Conservation (phyloP, 2,797 vertebrate genomes). For the Eurystomus glaucurus region DNA sequence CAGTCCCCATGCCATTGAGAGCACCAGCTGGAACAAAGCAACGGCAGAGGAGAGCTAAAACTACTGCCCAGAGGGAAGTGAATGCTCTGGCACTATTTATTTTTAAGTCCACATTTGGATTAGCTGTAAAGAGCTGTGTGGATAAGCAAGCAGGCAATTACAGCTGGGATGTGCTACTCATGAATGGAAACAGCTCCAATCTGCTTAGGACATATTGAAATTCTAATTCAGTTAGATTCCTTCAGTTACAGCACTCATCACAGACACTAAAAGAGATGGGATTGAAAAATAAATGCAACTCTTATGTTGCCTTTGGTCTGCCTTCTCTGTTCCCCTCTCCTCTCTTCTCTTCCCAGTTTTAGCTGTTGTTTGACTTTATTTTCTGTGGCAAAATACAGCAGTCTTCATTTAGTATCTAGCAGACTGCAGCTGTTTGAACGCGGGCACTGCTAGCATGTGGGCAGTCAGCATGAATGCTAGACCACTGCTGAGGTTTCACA, state of each 20-base stretch:
- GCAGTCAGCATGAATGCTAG: not conserved
- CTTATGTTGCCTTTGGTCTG: slow-evolving; percentile 14
- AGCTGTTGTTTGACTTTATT: slow-evolving; percentile 61
- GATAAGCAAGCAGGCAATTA: slow-evolving; percentile 68
- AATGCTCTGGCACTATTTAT: slow-evolving; percentile 47
- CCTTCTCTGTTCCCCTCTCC: not conserved
- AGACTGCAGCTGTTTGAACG: not conserved
- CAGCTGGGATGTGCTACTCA: slow-evolving; percentile 49
- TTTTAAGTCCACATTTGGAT: slow-evolving; percentile 58
- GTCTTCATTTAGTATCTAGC: not conserved
- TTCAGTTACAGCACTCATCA: slow-evolving; percentile 51
- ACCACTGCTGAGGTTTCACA: not conserved
- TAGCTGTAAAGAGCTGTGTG: slow-evolving; percentile 67
- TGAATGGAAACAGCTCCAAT: slow-evolving; percentile 61
- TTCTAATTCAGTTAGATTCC: slow-evolving; percentile 70
- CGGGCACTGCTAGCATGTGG: fast-evolving
- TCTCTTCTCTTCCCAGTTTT: not conserved
- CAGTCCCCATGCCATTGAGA: not conserved
- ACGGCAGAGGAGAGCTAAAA: slow-evolving; percentile 44
- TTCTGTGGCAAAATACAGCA: not conserved
- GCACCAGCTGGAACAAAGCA: not conserved
- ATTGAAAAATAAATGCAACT: slow-evolving; percentile 64
- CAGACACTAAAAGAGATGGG: slow-evolving; percentile 28
- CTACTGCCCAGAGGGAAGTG: not conserved
- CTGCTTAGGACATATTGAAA: slow-evolving; percentile 67